phyloP scores from a whole-genome alignment of 2,888 invertebrate species.

The Crocallis elinguaria region DNA sequence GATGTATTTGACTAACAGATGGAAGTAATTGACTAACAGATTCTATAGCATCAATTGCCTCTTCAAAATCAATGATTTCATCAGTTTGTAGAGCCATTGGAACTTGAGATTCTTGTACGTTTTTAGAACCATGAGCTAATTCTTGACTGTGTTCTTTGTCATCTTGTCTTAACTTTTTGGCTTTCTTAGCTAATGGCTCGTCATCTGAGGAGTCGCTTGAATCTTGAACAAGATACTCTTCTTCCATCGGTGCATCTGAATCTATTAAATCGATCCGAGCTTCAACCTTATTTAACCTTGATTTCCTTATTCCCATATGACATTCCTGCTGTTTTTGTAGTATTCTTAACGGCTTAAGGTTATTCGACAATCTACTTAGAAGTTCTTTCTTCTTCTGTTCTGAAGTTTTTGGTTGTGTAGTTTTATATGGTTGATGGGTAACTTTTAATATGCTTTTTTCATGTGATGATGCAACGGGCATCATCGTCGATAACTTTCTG shows the following conservation, averaged over 20 bases:
- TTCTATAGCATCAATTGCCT: slow-evolving; percentile 9
- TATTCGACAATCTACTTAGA: slow-evolving; percentile 24
- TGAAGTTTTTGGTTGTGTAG: background rate
- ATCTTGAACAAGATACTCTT: slow-evolving; percentile 30
- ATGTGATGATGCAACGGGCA: background rate
- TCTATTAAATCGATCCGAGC: slow-evolving; percentile 46
- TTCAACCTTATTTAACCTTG: slow-evolving; percentile 30
- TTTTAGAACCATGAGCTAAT: background rate
- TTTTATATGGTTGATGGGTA: background rate
- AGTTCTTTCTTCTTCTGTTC: slow-evolving; percentile 22
- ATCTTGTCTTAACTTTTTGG: slow-evolving; percentile 46
- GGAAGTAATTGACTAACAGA: no score
- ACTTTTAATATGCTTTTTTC: background rate
- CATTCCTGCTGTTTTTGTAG: slow-evolving; percentile 32
- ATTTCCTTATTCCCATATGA: slow-evolving; percentile 1
- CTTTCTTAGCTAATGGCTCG: slow-evolving; percentile 66
- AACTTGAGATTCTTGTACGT: background rate
- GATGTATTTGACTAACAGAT: slow-evolving; percentile 7
- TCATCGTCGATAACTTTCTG: background rate
- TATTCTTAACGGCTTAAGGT: slow-evolving; percentile 50
- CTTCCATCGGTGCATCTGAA: slow-evolving; percentile 50
- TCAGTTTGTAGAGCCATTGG: background rate
- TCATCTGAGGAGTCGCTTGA: slow-evolving; percentile 59
- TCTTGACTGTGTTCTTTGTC: background rate
- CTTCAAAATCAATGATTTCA: slow-evolving; percentile 11